phyloP scores from a whole-genome alignment of 2,797 vertebrate species.

The Gobio occitaniae region DNA sequence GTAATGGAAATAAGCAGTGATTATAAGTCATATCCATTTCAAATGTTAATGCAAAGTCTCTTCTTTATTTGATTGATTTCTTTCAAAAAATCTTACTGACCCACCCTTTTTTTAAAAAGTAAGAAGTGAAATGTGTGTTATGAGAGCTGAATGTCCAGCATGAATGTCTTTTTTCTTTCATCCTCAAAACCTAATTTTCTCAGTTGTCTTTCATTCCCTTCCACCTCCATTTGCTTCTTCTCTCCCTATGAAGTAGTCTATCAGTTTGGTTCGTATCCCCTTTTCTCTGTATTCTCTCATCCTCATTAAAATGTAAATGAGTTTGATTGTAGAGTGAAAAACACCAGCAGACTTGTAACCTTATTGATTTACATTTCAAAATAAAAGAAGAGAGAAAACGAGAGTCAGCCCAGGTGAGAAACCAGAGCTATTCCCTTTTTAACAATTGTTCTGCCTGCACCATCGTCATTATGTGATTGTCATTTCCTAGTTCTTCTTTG shows the following conservation, averaged over 20 bases:
- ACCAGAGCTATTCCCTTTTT: not conserved
- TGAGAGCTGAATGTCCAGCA: not conserved
- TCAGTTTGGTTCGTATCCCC: not conserved
- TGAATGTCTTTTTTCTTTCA: not conserved
- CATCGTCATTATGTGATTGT: not conserved
- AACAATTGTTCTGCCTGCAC: not conserved
- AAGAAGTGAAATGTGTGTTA: not conserved
- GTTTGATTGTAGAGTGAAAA: constrained; percentile 33
- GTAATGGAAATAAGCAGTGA: not conserved
- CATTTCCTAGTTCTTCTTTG: not conserved
- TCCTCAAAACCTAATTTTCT: constrained; percentile 15
- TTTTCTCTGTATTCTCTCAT: constrained; percentile 11
- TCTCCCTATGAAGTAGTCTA: not conserved
- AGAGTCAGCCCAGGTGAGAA: not conserved
- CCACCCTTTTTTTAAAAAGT: not conserved
- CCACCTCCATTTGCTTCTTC: not conserved
- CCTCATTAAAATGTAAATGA: constrained; percentile 42
- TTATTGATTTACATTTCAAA: constrained; percentile 14
- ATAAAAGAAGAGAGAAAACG: not conserved
- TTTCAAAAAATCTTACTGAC: not conserved
- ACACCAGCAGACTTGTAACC: not conserved
- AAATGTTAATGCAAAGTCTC: not conserved
- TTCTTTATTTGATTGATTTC: not conserved
- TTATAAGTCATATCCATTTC: not conserved
- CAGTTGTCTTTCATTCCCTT: not conserved